These are phyloP conservation scores for Prunella strophiata DNA, from an alignment of 2,797 vertebrate species.

Conservation along the genomic window DNA sequence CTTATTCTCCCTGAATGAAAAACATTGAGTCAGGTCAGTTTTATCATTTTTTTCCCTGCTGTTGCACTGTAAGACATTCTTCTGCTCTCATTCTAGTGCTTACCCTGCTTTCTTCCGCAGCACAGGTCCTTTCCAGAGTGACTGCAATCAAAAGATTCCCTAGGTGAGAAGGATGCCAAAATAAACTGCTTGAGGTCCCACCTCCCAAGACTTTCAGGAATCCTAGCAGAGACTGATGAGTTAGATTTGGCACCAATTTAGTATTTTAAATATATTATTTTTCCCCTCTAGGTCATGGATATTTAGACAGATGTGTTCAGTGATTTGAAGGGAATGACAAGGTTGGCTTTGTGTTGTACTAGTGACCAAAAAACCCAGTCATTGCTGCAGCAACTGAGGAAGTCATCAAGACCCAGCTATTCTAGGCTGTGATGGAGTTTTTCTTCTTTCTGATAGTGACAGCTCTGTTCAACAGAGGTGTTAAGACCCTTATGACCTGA, in stretches of 20 bases:
- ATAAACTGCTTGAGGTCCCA: slow-evolving; percentile 58
- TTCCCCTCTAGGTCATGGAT: slow-evolving; percentile 50
- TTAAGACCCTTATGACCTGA: neutral
- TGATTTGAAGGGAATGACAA: slow-evolving; percentile 15
- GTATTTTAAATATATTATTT: slow-evolving; percentile 44
- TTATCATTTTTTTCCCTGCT: neutral
- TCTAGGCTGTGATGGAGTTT: neutral
- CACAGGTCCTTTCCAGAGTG: neutral
- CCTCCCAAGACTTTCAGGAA: slow-evolving; percentile 52
- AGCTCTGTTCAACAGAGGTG: neutral
- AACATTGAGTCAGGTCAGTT: neutral
- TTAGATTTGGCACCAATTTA: slow-evolving; percentile 56
- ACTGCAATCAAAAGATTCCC: slow-evolving; percentile 46
- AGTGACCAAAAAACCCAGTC: neutral
- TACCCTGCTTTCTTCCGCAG: neutral
- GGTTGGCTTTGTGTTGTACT: neutral
- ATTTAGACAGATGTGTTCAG: slow-evolving; percentile 63
- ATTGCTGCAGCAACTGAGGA: neutral
- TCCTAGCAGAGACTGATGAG: slow-evolving; percentile 55
- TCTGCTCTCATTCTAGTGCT: neutral
- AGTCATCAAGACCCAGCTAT: neutral
- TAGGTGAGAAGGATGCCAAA: slow-evolving; percentile 45
- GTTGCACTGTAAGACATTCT: neutral
- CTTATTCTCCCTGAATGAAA: neutral
- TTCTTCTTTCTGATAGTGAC: neutral